Base-by-base conservation (phyloP, 2,888 invertebrate genomes). In the Ernsta delagoae region DNA sequence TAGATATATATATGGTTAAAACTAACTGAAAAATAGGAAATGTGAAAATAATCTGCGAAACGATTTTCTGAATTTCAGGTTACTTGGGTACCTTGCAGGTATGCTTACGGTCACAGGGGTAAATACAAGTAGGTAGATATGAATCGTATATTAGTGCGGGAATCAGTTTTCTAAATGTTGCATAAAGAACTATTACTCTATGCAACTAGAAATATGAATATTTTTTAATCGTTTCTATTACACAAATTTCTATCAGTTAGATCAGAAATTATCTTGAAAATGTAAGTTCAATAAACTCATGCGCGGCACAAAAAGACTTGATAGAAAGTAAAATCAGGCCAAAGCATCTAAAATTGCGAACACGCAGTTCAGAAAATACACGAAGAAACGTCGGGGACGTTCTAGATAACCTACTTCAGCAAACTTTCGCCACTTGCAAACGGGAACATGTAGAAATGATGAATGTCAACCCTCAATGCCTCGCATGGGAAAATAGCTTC, bases 351-450 rank as follows among this genome's bases (percentile, higher is more conserved):
- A 53, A 31, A 60, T 54, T 36, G 34, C 34, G 48, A 61, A 56
- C 39, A 61, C 53, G 43, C 16, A 62, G 36, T 24, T 24, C 24
- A 24, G 24, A 24, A 24, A 24, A 24, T 24, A 24, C 24, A 24
- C 24, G 24, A 24, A 3, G 24, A 34, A 11, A 16, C 59, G 39
- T 34, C 16, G 12, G 12, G n/a, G n/a, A n/a, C 48, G 48, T n/a
- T 50, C 67, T 67, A 53, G 60, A 67, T 61, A 64, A 62, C 59
- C 41, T 59, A 56, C 54, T 61, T 66, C 50, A 16, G n/a, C 31
- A 41, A 67, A 67, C 60, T 67, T 65, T 61, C 60, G 66, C 53
- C 60, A 61, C 66, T 66, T 61, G 67, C 67, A 61, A 67, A 67
- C 43, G 43, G 56, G 36, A 61, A n/a, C 45, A 67, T 36, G 61